phyloP scores from a whole-genome alignment of 2,888 invertebrate species.

The Parnassius apollo region DNA sequence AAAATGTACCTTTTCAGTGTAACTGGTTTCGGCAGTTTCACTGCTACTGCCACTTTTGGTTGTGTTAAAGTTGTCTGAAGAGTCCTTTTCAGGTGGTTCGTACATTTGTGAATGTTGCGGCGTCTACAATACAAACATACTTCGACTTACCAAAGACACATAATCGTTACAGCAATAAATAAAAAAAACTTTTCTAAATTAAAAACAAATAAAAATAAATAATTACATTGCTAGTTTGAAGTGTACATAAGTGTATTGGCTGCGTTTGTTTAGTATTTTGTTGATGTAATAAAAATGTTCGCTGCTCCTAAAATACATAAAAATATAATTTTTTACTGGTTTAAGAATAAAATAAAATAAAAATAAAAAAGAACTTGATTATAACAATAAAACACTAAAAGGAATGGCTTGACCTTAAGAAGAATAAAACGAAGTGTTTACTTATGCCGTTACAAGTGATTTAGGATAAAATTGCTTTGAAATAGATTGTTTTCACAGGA shows the following conservation, averaged over 20 bases:
- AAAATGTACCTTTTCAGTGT: slow-evolving; percentile 42
- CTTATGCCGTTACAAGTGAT: no score
- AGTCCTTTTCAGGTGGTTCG: slow-evolving; percentile 64
- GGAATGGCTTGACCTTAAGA: no score
- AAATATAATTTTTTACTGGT: slow-evolving; percentile 1
- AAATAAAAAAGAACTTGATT: no score
- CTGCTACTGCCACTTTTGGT: slow-evolving; percentile 57
- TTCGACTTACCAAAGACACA: no score
- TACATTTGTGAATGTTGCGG: slow-evolving; percentile 37
- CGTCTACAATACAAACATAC: slow-evolving; percentile 1
- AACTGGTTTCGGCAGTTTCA: slow-evolving; percentile 47
- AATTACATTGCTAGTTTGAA: slow-evolving; percentile 50
- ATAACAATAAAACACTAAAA: no score
- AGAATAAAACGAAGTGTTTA: no score
- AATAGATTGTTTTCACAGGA: no score
- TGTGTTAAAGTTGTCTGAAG: slow-evolving; percentile 50
- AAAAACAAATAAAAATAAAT: slow-evolving; percentile 31
- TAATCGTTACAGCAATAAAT: no score
- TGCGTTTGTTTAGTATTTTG: slow-evolving; percentile 46
- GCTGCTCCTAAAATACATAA: slow-evolving; percentile 49
- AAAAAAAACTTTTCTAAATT: no score
- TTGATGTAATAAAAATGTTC: slow-evolving; percentile 47
- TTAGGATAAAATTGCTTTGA: no score
- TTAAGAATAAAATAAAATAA: no score
- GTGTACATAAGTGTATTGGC: slow-evolving; percentile 50